Evolutionary conservation across 2,113 vertebrate genomes (phyloP).

Genomic region (Neomonachus schauinslandi): DNA sequence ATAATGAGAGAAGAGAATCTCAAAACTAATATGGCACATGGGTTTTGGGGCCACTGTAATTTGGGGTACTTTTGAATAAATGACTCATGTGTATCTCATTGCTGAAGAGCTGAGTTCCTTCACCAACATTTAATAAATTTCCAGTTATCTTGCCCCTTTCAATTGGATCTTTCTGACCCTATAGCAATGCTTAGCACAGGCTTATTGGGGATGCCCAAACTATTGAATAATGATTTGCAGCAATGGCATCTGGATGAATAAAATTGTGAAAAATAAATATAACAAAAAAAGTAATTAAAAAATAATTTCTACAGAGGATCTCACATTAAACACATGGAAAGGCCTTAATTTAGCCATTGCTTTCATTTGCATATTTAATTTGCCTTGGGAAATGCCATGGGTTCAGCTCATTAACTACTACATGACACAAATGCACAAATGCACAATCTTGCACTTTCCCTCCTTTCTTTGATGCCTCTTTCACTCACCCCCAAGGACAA

Average conservation of each 20-base stretch:
- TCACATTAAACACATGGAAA: slow-evolving; percentile 33
- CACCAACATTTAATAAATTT: background rate
- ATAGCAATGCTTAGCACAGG: background rate
- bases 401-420: slow-evolving; percentile 52
- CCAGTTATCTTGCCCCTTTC: background rate
- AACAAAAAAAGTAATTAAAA: background rate
- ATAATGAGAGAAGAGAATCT: background rate
- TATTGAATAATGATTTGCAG: slow-evolving; percentile 16
- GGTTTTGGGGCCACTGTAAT: background rate
- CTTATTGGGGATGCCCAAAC: background rate
- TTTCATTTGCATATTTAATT: slow-evolving; percentile 71
- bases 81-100: background rate
- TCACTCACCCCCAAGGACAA: slow-evolving; percentile 53
- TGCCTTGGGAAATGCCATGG: slow-evolving; percentile 60
- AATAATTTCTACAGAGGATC: slow-evolving; percentile 41
- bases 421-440: slow-evolving; percentile 45
- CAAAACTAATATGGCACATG: background rate
- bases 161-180: background rate
- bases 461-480: slow-evolving; percentile 6
- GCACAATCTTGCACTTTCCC: background rate
- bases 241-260: background rate
- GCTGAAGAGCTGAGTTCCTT: background rate
- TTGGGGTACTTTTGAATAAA: background rate
- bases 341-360: background rate
- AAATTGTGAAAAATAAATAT: background rate